phyloP scores from a whole-genome alignment of 2,797 vertebrate genomes.

The Spondyliosoma cantharus region DNA sequence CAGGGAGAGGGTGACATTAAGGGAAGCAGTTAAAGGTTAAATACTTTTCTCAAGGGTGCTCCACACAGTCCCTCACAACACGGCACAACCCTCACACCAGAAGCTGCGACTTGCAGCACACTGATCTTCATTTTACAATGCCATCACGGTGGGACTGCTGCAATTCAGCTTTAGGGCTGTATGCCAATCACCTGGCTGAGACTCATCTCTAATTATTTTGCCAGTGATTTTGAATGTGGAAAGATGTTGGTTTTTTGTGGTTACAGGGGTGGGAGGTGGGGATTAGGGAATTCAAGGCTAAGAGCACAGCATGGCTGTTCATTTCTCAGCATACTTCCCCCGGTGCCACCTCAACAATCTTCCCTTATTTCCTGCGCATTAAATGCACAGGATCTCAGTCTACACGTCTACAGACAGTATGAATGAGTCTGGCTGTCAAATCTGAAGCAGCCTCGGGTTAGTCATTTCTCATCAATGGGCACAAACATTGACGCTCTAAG shows the following conservation, averaged over 20 bases:
- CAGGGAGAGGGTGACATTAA: slow-evolving; percentile 76
- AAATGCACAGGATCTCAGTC: not conserved
- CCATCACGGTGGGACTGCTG: slow-evolving; percentile 22
- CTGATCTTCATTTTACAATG: slow-evolving; percentile 43
- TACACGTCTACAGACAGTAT: slow-evolving; percentile 4
- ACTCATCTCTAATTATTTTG: slow-evolving; percentile 39
- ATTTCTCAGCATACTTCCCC: slow-evolving; percentile 23
- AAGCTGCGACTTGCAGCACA: slow-evolving; percentile 52
- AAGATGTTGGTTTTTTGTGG: slow-evolving; percentile 1
- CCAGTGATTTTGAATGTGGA: slow-evolving; percentile 14
- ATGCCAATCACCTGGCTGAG: slow-evolving; percentile 52
- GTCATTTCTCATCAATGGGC: not conserved
- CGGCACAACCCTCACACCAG: slow-evolving; percentile 49
- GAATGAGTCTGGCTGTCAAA: slow-evolving; percentile 2
- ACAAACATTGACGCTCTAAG: not conserved
- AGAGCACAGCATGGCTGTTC: slow-evolving; percentile 19
- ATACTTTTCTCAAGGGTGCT: slow-evolving; percentile 76
- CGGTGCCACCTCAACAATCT: slow-evolving; percentile 21
- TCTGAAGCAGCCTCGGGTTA: not conserved
- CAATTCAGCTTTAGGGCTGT: slow-evolving; percentile 35
- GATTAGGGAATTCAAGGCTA: slow-evolving; percentile 39
- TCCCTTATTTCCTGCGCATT: not conserved
- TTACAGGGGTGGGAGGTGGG: not conserved
- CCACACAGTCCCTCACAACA: slow-evolving; percentile 48
- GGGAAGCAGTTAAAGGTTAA: slow-evolving; percentile 81